Evolutionary conservation across 2,797 vertebrate species (phyloP), one percentile per base, ranked within the genome.

Genomic region (Botia almorhae): DNA sequence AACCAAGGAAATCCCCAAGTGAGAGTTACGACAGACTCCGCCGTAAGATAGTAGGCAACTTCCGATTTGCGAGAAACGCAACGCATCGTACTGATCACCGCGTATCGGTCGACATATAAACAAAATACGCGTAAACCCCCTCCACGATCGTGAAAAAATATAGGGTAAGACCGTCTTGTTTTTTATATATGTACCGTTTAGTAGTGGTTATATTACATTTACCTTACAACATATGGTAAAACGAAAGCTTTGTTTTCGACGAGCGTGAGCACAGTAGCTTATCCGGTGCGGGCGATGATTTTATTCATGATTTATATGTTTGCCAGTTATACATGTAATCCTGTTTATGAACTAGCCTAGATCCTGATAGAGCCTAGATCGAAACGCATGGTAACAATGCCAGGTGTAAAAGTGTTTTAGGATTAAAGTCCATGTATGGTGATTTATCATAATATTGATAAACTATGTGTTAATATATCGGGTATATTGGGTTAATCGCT

Each of bases 1-100:
- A 84, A 89, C 69, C 82, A 77, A 91, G 92, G 92, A 93, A 94
- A 93, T 90, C 91, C 92, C 93, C 90, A 77, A 74, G 72, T 87
- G 86, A 84, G 71, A 65, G 82, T 86, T 58, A 84, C 78, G 80
- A 80, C 78, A 83, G 50, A 83, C 83, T 87, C 84, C 80, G 86
- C 91, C 91, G 92, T 90, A 92, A 91, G 88, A 88, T 80, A 72
- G 88, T 65, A 43, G 76, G 70, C 39, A 78, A 82, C 83, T 84
- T 80, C 83, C 83, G 69, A 78, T 46, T 74, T 36, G 39, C 33
- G 7, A 21, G 13, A 55, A 6, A 3, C 33, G 29, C 1, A 36
- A 64, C 29, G 4, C 26, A 33, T 16, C 26, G 14, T n/a, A 43
- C 13, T 23, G 29, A 76, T 55, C 39, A 29, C 55, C 1, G 33